Conservation (phyloP, 2,797 vertebrate genomes). For the Poeciliopsis presidionis region DNA sequence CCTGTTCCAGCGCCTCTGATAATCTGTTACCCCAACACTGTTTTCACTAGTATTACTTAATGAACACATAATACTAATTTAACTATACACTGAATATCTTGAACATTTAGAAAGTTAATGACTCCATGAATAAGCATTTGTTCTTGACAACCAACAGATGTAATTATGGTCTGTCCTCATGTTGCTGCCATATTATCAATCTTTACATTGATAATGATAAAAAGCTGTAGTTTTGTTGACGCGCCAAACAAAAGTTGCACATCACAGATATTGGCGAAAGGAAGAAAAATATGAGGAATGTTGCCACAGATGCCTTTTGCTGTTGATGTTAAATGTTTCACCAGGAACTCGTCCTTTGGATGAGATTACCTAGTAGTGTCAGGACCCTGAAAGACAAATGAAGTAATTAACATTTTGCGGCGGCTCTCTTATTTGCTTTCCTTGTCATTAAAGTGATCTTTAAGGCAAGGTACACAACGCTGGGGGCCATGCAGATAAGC, state of each 20-base stretch:
- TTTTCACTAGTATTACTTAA: neutral
- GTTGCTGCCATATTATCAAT: neutral
- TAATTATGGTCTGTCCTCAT: neutral
- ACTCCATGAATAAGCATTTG: neutral
- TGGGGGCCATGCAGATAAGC: constrained; percentile 11
- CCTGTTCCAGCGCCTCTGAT: no score
- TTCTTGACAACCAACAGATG: neutral
- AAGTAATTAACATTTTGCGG: constrained; percentile 16
- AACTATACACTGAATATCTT: neutral
- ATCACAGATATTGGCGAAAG: neutral
- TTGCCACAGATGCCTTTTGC: neutral
- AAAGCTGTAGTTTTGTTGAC: neutral
- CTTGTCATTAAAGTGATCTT: constrained; percentile 6
- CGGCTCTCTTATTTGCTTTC: constrained; percentile 5
- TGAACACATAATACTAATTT: neutral
- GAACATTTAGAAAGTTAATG: neutral
- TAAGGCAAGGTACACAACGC: neutral
- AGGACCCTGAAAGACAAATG: constrained; percentile 3
- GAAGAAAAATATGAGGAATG: neutral
- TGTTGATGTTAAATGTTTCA: neutral
- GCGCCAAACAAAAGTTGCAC: neutral
- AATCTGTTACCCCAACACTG: neutral
- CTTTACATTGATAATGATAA: neutral
- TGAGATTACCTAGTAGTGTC: neutral
- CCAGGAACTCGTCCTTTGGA: neutral